These are phyloP conservation scores for Spea multiplicata DNA, from an alignment of 2,113 vertebrate species.

Conservation along the genomic window DNA sequence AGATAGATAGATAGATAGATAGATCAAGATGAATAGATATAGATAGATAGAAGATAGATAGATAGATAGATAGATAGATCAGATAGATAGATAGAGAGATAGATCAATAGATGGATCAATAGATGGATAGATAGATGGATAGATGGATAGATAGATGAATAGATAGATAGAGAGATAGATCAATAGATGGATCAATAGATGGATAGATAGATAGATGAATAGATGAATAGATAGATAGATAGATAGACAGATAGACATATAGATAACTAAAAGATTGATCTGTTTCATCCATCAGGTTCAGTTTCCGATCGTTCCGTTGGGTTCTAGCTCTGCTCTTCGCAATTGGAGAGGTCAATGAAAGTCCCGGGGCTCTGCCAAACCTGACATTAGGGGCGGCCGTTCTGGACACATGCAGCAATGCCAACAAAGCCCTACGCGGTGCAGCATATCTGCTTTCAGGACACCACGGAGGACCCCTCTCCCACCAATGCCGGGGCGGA, in stretches of 20 bases:
- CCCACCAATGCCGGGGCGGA: constrained; percentile 31
- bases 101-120: too few species aligned
- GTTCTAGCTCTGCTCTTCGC: constrained; percentile 47
- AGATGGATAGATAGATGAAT: too few species aligned
- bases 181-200: too few species aligned
- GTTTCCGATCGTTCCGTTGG: constrained; percentile 44
- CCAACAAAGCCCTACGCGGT: constrained; percentile 26
- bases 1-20: not conserved
- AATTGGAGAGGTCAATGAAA: constrained; percentile 36
- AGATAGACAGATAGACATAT: not conserved
- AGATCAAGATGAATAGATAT: too few species aligned
- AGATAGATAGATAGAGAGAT: not conserved
- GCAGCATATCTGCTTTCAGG: constrained; percentile 43
- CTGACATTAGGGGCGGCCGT: constrained; percentile 44
- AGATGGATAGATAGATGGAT: too few species aligned
- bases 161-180: too few species aligned
- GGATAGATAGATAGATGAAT: too few species aligned
- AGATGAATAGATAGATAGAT: too few species aligned
- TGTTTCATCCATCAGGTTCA: constrained; percentile 27
- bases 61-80: too few species aligned
- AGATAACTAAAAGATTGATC: not conserved
- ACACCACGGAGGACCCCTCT: constrained; percentile 7
- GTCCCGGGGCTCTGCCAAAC: constrained; percentile 35
- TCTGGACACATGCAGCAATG: constrained; percentile 43
- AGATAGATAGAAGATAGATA: not conserved